A percentile compares a stretch with the other conserved stretches of the same genome.
Evolutionary conservation across 2,113 vertebrate species (phyloP).

Genomic region (Quiscalus mexicanus): DNA sequence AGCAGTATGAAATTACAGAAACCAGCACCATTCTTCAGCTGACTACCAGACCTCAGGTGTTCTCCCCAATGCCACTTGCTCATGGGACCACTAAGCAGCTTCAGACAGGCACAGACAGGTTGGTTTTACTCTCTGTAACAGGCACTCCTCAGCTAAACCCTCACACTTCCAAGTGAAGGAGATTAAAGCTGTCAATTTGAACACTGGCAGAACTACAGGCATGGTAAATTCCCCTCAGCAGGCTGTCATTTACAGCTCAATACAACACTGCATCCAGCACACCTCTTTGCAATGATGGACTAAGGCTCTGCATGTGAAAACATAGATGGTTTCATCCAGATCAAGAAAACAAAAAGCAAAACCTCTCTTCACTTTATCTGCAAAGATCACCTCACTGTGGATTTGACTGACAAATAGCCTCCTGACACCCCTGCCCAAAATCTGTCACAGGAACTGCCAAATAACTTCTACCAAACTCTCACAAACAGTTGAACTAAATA

Average conservation of each 20-base stretch:
- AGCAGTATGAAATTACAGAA: neutral
- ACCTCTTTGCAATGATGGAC: neutral
- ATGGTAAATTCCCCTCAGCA: accelerated
- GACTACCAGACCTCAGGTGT: neutral
- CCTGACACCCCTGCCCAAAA: neutral
- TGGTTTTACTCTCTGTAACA: neutral
- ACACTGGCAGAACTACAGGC: neutral
- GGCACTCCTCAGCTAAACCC: neutral
- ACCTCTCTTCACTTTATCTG: neutral
- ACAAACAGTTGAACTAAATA: neutral
- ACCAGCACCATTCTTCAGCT: neutral
- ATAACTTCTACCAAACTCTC: neutral
- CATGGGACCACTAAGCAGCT: neutral
- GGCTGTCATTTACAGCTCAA: neutral
- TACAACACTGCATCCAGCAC: neutral
- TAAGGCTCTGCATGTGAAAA: neutral
- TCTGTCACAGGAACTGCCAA: neutral
- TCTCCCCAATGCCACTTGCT: neutral
- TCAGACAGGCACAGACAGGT: neutral
- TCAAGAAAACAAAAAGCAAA: neutral
- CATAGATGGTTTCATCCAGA: neutral
- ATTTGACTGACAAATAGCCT: neutral
- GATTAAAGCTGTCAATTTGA: neutral
- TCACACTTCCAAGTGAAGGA: neutral
- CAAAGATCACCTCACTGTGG: neutral